Conservation (phyloP, 2,888 invertebrate genomes). For the Papilio demoleus region DNA sequence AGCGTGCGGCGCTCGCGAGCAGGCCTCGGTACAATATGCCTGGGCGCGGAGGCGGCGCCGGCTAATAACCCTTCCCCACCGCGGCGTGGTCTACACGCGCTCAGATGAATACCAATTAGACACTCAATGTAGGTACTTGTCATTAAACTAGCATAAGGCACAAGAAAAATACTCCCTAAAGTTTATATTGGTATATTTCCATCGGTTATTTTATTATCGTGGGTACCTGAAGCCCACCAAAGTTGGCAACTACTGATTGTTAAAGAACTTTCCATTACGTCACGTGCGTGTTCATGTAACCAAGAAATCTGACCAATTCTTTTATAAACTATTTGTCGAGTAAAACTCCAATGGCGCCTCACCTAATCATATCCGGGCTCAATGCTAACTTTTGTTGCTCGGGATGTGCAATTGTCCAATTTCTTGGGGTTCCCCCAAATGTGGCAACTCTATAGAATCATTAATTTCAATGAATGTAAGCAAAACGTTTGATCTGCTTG, state of each 20-base stretch:
- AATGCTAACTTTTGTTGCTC: not conserved
- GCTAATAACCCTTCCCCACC: constrained; percentile 84
- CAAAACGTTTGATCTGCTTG: not conserved
- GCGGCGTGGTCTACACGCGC: constrained; percentile 80
- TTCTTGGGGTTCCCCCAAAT: not conserved
- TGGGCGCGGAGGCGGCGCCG: constrained; percentile 82
- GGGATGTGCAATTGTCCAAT: not conserved
- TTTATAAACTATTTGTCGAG: no score
- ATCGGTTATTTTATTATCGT: constrained; percentile 38
- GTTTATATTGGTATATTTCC: constrained; percentile 50
- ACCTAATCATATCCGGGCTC: not conserved
- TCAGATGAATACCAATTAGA: constrained; percentile 83
- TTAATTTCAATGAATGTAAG: not conserved
- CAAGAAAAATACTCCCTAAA: constrained; percentile 50
- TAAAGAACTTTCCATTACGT: constrained; percentile 10
- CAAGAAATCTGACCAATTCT: not conserved
- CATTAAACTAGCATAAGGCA: constrained; percentile 46
- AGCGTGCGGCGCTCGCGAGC: constrained; percentile 77
- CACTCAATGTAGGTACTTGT: constrained; percentile 69
- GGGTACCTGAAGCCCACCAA: constrained; percentile 6
- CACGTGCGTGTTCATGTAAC: not conserved
- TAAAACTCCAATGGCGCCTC: no score
- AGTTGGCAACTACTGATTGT: not conserved
- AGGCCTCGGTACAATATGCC: constrained; percentile 82
- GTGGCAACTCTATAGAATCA: not conserved